phyloP scores from a whole-genome alignment of 2,888 invertebrate genomes.

The Venustoraphidia nigricollis region DNA sequence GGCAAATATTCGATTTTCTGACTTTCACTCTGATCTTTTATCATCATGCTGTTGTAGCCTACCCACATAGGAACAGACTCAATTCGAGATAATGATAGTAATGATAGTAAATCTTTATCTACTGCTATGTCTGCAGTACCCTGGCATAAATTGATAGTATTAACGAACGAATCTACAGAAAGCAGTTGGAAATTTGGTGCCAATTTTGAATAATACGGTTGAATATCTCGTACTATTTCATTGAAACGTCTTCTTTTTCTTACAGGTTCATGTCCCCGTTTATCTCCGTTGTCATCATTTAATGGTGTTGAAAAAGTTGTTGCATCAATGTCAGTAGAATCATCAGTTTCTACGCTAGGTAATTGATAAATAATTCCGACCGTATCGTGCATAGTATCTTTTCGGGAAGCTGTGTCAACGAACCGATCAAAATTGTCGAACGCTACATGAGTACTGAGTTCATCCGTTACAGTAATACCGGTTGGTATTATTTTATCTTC shows the following conservation, averaged over 20 bases:
- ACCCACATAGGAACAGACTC: conserved; percentile 17
- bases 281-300: too few relatives aligned
- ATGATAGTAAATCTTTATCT: conserved; percentile 16
- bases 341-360: too few relatives aligned
- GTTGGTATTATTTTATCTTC: conserved; percentile 1
- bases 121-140: conserved; percentile 11
- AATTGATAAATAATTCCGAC: too few relatives aligned
- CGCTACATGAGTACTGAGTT: conserved; percentile 1
- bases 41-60: conserved; percentile 15
- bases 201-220: conserved; percentile 9
- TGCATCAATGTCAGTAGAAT: too few relatives aligned
- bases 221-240: too few relatives aligned
- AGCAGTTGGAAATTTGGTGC: conserved; percentile 10
- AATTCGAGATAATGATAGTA: conserved; percentile 11
- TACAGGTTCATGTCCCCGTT: too few relatives aligned
- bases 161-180: conserved; percentile 8
- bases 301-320: too few relatives aligned
- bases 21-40: conserved; percentile 11
- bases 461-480: neutral
- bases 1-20: conserved; percentile 17
- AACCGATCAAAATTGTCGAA: conserved; percentile 11
- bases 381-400: too few relatives aligned
- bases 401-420: conserved; percentile 8
- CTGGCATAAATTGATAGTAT: neutral
- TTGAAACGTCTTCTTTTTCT: too few relatives aligned